These are phyloP conservation scores for Pteronotus mesoamericanus DNA, from an alignment of 2,797 vertebrate species.

Conservation along the genomic window DNA sequence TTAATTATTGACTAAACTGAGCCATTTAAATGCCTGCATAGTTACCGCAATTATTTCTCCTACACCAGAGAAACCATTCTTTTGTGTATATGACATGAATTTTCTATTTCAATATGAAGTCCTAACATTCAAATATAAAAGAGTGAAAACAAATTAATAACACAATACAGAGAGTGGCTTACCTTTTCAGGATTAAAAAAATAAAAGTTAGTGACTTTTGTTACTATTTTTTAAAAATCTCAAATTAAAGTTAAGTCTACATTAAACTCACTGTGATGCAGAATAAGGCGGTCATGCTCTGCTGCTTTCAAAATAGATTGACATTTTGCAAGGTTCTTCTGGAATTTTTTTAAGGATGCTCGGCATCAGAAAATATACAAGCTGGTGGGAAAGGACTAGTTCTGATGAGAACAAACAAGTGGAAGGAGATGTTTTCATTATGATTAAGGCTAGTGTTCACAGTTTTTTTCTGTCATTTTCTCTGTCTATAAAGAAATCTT, in stretches of 20 bases:
- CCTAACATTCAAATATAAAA: background rate
- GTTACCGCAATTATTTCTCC: background rate
- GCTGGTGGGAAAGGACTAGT: background rate
- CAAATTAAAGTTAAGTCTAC: background rate
- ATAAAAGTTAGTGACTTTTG: background rate
- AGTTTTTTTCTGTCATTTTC: background rate
- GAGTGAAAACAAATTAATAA: background rate
- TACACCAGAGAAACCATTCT: background rate
- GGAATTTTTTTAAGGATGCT: background rate
- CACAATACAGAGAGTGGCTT: background rate
- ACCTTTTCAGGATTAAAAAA: background rate
- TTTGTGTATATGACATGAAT: background rate
- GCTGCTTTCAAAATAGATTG: background rate
- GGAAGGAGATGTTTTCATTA: background rate
- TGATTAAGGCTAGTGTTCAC: background rate
- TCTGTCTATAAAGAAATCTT: background rate
- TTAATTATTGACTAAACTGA: conserved; percentile 23
- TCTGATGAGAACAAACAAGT: background rate
- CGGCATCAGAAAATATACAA: background rate
- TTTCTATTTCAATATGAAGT: conserved; percentile 28
- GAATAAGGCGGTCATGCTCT: background rate
- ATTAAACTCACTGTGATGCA: background rate
- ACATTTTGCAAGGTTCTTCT: conserved; percentile 12
- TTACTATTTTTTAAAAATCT: background rate
- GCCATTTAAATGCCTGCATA: background rate